Evolutionary conservation across 2,797 vertebrate species (phyloP), one percentile per base, ranked within the genome.

Genomic region (Leptoclinus maculatus): DNA sequence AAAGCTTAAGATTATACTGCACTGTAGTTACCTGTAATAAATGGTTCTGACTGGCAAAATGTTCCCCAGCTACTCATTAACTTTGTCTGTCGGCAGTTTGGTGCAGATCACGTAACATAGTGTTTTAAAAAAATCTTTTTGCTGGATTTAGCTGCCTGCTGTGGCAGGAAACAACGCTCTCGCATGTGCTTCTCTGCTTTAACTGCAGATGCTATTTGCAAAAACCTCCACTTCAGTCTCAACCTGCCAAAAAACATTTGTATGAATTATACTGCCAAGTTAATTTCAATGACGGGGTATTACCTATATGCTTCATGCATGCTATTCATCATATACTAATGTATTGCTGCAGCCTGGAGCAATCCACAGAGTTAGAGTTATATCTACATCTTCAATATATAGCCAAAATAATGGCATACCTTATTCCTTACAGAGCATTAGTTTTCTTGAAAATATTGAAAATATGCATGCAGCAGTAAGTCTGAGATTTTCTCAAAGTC

Each of bases 401-500:
- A 74, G 57, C 47, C 67, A 64, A 66, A 66, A 16, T 69, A 76
- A 75, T 60, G 53, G 14, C 60, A 51, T 53, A 17, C 23, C 62
- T 74, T 56, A 67, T 74, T 67, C 58, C 65, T 71, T 14, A 53
- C 10, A 43, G 71, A 77, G 45, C 16, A 36, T 8, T 43, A 16
- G 41, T 43, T 43, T 14, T 21, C 17, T 66, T 16, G 41, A 16
- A 43, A 5, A 16, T 65, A 62, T 57, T 79, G 66, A 79, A 70
- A 71, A 43, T 53, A 47, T 57, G 23, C 62, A 58, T 69, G 34
- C 67, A n/a, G 53, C 66, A 74, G 72, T 77, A 70, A 21, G 38
- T 45, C 71, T 41, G 57, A 66, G 32, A 74, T 57, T 29, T 19
- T 71, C 36, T 70, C 62, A 43, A 21, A 29, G 16, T 69, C 68